Conservation (phyloP, 30 jellyfish, hydroid and myxozoan genomes). For the Pelagia noctiluca region DNA sequence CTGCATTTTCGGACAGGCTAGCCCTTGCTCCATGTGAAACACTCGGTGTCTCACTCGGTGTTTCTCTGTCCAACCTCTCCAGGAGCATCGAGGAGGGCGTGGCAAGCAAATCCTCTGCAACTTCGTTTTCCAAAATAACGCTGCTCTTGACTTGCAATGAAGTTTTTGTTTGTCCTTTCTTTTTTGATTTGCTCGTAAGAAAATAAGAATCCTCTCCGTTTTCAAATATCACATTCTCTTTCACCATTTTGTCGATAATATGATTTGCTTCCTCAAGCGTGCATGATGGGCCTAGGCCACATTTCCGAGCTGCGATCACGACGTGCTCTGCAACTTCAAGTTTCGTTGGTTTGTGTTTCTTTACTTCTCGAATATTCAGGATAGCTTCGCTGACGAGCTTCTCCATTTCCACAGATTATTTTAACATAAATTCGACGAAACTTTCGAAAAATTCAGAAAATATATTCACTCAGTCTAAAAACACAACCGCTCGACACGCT, state of each 20-base stretch:
- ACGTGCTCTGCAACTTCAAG: constrained; percentile 24
- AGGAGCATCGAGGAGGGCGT: not conserved
- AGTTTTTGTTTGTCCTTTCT: not conserved
- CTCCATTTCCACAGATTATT: constrained; percentile 9
- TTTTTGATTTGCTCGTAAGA: not conserved
- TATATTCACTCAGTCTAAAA: not conserved
- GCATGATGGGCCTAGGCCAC: constrained; percentile 28
- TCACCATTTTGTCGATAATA: not conserved
- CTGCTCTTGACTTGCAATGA: not conserved
- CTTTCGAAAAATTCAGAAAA: not conserved
- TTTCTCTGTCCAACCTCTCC: not conserved
- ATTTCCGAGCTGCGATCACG: constrained; percentile 31
- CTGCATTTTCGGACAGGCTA: not conserved
- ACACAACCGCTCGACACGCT: no score
- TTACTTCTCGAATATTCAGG: constrained; percentile 32
- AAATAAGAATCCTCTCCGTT: not conserved
- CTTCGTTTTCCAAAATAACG: not conserved
- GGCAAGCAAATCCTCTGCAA: not conserved
- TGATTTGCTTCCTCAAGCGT: constrained; percentile 6
- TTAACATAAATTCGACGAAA: not conserved
- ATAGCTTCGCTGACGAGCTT: constrained; percentile 28
- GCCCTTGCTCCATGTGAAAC: not conserved
- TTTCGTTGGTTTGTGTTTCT: constrained; percentile 34
- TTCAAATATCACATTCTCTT: not conserved
- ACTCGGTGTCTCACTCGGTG: not conserved